Evolutionary conservation across 2,797 vertebrate species (phyloP), one percentile per base, ranked within the genome.

Genomic region (Moxostoma hubbsi): DNA sequence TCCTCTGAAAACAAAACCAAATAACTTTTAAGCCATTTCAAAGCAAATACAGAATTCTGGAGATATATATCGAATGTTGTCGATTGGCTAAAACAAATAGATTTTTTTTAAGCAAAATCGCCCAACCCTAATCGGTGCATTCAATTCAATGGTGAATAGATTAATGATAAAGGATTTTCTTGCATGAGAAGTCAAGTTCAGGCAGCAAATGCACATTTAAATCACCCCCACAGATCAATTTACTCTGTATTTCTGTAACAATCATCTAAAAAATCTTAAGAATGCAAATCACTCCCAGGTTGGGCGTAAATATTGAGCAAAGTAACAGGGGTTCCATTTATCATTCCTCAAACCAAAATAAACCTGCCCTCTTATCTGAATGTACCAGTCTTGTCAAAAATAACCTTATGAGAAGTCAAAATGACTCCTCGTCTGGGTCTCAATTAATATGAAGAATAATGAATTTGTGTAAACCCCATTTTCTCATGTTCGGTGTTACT

Each of bases 401-500:
- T 36, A 0, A 5, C 0, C 36, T 36, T 36, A 36, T 36, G 36
- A 36, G 36, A 36, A 36, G 7, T 62, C 59, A 13, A 11, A 4
- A 45, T 57, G 47, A 61, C 70, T 10, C 55, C 70, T 58, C 70
- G 59, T 7, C 4, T 36, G 36, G 36, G 36, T 36, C 55, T 15
- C 10, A 36, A 18, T 7, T 59, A 43, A 7, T 58, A 73, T 10
- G 70, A 73, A 6, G 45, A 45, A n/a, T 46, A 47, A 18, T 73
- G 49, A 3, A 73, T 16, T 11, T 61, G 70, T 6, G 45, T 47
- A 4, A 73, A 57, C 11, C 45, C 54, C 50, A 54, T 43, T 55
- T 53, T 43, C 1, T 51, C 53, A 45, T 73, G 70, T n/a, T 73
- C 70, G 0, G n/a, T 7, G 12, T 59, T 58, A 73, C 12, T 73